A percentile compares a stretch with the other conserved stretches of the same genome.
phyloP scores from a whole-genome alignment of 2,888 invertebrate species.

The Caenorhabditis angaria region DNA sequence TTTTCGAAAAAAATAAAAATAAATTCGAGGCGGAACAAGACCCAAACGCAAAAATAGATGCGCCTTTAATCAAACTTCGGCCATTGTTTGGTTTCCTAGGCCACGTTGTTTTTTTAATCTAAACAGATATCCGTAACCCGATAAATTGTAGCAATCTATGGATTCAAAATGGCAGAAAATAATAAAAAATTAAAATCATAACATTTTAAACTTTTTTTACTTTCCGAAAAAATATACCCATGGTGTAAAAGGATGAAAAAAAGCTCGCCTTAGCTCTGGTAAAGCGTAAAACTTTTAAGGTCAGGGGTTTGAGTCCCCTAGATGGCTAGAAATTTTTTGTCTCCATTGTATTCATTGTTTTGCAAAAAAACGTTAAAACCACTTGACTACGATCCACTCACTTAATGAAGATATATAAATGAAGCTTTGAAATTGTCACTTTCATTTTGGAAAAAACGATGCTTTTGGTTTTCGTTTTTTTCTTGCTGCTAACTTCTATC shows the following conservation, averaged over 20 bases:
- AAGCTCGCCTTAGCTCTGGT: too few species aligned
- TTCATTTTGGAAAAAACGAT: conserved; percentile 2
- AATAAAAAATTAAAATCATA: too few species aligned
- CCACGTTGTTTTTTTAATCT: too few species aligned
- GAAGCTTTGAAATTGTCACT: conserved; percentile 7
- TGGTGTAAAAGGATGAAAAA: too few species aligned
- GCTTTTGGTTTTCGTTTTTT: not conserved
- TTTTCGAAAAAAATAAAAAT: not conserved
- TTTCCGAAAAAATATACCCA: too few species aligned
- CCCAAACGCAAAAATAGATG: not conserved
- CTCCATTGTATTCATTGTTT: not conserved
- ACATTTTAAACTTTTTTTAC: too few species aligned
- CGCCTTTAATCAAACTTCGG: not conserved
- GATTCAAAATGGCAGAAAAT: too few species aligned
- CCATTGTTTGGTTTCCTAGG: not conserved
- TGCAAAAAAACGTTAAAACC: not conserved
- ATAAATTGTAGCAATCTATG: too few species aligned
- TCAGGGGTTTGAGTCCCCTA: conserved; percentile 49
- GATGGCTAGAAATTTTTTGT: conserved; percentile 27
- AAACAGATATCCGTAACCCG: too few species aligned
- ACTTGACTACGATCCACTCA: conserved; percentile 4
- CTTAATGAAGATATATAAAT: conserved; percentile 3
- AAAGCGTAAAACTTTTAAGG: too few species aligned
- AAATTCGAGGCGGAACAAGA: not conserved
- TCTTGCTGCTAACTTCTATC: not conserved